A percentile compares a stretch with the other conserved stretches of the same genome.
Evolutionary conservation across 2,797 vertebrate species (phyloP).

Genomic region (Fistularia commersonii): DNA sequence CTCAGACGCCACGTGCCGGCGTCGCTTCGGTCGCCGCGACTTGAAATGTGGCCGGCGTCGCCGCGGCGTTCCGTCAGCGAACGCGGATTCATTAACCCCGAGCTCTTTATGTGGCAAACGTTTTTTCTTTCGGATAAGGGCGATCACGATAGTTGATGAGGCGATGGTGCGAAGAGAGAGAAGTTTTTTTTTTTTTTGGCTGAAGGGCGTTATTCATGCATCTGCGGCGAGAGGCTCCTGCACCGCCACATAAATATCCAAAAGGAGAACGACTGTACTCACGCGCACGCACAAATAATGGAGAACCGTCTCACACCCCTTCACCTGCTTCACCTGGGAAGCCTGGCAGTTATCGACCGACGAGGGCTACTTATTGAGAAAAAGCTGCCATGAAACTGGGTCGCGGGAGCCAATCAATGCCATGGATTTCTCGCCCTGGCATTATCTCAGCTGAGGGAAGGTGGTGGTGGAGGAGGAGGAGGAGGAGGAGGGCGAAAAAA

Average conservation of each 20-base stretch:
- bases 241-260: constrained; percentile 51
- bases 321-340: constrained; percentile 53
- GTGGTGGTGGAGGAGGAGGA: background rate
- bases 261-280: constrained; percentile 32
- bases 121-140: constrained; percentile 56
- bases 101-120: constrained; percentile 40
- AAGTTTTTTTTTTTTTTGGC: constrained; percentile 36
- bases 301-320: no score
- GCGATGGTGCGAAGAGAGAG: constrained; percentile 43
- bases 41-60: constrained; percentile 5
- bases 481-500: constrained; percentile 12
- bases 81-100: constrained; percentile 43
- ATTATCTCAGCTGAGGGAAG: constrained; percentile 60
- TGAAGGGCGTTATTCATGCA: constrained; percentile 52
- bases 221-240: constrained; percentile 44
- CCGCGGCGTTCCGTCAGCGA: constrained; percentile 39
- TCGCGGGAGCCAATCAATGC: constrained; percentile 72
- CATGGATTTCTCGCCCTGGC: constrained; percentile 72
- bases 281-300: no score
- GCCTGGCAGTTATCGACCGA: constrained; percentile 69
- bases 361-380: constrained; percentile 71
- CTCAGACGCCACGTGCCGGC: background rate
- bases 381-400: constrained; percentile 77
- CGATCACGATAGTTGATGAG: constrained; percentile 66
- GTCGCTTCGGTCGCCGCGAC: background rate